These are phyloP conservation scores for Labeo calbasu DNA, from an alignment of 2,797 vertebrate species.

Conservation along the genomic window DNA sequence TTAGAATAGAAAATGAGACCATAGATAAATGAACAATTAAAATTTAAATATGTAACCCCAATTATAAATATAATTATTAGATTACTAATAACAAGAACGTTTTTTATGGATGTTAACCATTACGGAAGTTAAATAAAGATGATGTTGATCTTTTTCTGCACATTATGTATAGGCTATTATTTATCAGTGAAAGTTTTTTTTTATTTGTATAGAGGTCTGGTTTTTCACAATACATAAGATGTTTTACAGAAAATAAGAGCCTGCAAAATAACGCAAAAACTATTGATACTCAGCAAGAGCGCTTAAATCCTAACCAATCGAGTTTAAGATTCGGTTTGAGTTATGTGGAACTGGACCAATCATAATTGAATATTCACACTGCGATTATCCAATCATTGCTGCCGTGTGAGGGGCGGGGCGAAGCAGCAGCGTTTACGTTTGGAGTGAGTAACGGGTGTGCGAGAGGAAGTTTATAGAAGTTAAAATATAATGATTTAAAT, in stretches of 20 bases:
- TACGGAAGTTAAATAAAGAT: background rate
- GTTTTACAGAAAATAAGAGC: background rate
- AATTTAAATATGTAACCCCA: no score
- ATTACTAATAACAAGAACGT: background rate
- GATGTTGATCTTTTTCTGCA: background rate
- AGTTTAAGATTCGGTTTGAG: background rate
- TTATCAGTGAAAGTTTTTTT: background rate
- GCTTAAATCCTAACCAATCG: background rate
- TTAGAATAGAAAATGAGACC: background rate
- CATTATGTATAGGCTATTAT: background rate
- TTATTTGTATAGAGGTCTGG: background rate
- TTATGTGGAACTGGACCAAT: background rate
- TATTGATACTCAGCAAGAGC: no score
- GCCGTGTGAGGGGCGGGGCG: background rate
- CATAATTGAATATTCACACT: background rate
- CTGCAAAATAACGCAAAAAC: background rate
- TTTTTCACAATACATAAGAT: background rate
- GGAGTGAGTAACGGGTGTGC: background rate
- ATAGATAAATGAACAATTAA: background rate
- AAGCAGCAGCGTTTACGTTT: background rate
- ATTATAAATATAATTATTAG: background rate
- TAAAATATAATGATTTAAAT: background rate
- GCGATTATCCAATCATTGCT: background rate
- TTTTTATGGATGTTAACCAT: background rate
- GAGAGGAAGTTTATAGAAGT: background rate